phyloP scores from a whole-genome alignment of 2,113 vertebrate species.

The Alethe diademata region DNA sequence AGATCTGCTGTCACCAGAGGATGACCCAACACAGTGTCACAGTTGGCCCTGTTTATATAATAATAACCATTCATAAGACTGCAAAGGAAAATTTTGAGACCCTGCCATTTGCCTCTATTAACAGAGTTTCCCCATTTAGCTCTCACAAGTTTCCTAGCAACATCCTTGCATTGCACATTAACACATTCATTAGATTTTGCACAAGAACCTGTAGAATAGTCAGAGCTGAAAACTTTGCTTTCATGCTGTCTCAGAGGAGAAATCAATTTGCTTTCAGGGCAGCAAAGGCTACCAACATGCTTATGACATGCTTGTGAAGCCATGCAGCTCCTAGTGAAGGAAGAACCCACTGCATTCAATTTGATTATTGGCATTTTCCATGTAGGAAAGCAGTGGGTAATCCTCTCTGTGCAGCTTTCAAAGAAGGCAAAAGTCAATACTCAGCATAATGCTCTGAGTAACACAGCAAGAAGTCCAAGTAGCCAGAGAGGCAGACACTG shows the following conservation, averaged over 20 bases:
- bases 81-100: background rate
- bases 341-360: background rate
- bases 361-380: background rate
- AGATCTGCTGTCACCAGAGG: background rate
- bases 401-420: constrained; percentile 4
- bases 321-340: background rate
- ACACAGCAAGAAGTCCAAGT: background rate
- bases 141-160: constrained; percentile 65
- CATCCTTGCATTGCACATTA: constrained; percentile 6
- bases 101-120: background rate
- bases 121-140: constrained; percentile 48
- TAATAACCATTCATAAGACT: background rate
- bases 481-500: background rate
- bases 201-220: constrained; percentile 43
- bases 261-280: background rate
- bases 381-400: background rate
- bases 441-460: background rate
- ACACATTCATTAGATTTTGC: constrained; percentile 28
- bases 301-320: background rate
- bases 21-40: background rate
- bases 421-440: background rate
- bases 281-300: background rate
- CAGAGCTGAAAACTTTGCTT: constrained; percentile 2
- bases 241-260: background rate
- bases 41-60: background rate